Percentiles rank a stretch among this genome's conserved stretches.
phyloP scores from a whole-genome alignment of 1,140 invertebrate genomes.

The fruit fly (Drosophila melanogaster) region DNA sequence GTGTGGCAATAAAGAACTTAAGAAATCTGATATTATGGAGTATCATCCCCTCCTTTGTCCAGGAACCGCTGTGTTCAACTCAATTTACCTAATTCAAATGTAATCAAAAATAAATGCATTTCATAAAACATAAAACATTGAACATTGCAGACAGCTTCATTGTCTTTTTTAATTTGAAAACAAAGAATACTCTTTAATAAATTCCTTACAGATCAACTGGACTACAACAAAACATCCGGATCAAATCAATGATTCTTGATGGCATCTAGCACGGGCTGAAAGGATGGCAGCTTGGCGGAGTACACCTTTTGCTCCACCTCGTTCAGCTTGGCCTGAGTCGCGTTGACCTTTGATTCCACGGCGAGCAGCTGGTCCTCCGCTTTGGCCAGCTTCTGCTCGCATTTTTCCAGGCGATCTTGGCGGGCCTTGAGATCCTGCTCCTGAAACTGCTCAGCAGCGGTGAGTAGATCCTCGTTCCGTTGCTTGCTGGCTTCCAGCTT shows the following conservation, averaged over 20 bases:
- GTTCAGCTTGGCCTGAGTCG: slow-evolving; percentile 10
- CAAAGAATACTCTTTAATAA: no score
- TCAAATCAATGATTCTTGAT: slow-evolving; percentile 2
- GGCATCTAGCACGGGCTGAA: slow-evolving; percentile 11
- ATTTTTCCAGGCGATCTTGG: slow-evolving; percentile 20
- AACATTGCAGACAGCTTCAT: neutral
- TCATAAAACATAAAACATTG: neutral
- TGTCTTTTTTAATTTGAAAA: neutral
- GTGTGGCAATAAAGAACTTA: slow-evolving; percentile 30
- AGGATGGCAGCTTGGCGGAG: neutral
- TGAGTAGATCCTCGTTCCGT: slow-evolving; percentile 29
- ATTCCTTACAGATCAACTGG: no score
- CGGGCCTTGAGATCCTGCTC: slow-evolving; percentile 20
- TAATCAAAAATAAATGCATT: slow-evolving; percentile 32
- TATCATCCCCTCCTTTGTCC: neutral
- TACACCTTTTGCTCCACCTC: slow-evolving; percentile 5
- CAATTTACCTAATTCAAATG: slow-evolving; percentile 30
- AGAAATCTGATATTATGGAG: slow-evolving; percentile 24
- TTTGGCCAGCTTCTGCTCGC: slow-evolving; percentile 19
- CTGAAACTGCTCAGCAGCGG: slow-evolving; percentile 47
- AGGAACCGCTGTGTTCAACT: slow-evolving; percentile 1
- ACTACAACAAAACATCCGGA: neutral
- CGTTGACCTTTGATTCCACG: slow-evolving; percentile 2
- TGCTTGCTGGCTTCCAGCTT: neutral
- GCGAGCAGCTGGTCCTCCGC: slow-evolving; percentile 28